phyloP scores from a whole-genome alignment of 2,888 invertebrate genomes.

The Stenotaenia linearis region DNA sequence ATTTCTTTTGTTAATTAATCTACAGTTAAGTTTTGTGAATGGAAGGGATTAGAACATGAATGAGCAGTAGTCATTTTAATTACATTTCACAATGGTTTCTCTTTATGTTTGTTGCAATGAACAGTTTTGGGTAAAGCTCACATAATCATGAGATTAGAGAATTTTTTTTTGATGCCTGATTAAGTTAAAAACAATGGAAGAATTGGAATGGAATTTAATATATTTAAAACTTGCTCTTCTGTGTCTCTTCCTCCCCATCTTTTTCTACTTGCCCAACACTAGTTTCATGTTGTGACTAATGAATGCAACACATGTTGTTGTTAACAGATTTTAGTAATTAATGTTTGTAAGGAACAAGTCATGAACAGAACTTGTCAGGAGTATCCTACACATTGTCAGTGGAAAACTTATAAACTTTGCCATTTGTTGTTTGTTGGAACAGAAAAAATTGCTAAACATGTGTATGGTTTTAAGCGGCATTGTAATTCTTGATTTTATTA shows the following conservation, averaged over 20 bases:
- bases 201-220: background rate
- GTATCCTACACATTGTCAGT: too few relatives aligned
- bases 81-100: slow-evolving; percentile 3
- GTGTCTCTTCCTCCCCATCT: background rate
- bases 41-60: background rate
- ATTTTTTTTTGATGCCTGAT: background rate
- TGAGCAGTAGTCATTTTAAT: slow-evolving; percentile 23
- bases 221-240: background rate
- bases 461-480: too few relatives aligned
- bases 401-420: too few relatives aligned
- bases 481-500: too few relatives aligned
- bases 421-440: too few relatives aligned
- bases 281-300: background rate
- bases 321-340: background rate
- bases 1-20: slow-evolving; percentile 24
- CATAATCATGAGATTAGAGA: background rate
- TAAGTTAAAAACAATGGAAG: background rate
- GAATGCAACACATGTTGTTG: background rate
- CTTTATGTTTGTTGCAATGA: background rate
- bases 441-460: too few relatives aligned
- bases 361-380: background rate
- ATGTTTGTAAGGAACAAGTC: background rate
- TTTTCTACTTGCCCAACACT: background rate
- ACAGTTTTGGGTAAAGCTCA: background rate
- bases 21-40: slow-evolving; percentile 6